Evolutionary conservation across 2,113 vertebrate genomes (phyloP).

Genomic region (Apteryx owenii): DNA sequence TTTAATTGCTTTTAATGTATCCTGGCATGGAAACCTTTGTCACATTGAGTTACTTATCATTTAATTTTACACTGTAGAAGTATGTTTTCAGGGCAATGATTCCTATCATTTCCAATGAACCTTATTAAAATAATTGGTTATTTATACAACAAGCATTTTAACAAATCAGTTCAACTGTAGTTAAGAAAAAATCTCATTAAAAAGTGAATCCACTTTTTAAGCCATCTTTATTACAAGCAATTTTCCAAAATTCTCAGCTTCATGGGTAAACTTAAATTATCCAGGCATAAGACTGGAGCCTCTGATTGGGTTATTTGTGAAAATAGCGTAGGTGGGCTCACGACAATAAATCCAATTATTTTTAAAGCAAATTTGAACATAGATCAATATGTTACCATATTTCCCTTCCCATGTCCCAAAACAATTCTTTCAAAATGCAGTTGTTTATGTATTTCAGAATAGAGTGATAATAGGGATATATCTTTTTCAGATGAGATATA

Average conservation of each 20-base stretch:
- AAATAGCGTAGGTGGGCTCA: fast-evolving
- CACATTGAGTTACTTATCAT: conserved; percentile 42
- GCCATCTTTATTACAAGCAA: neutral
- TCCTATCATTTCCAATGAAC: conserved; percentile 73
- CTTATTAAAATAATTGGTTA: conserved; percentile 84
- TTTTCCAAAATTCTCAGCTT: neutral
- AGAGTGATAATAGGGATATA: fast-evolving
- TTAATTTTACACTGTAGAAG: conserved; percentile 67
- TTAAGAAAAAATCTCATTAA: conserved; percentile 32
- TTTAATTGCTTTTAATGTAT: conserved; percentile 60
- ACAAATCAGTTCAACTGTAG: conserved; percentile 73
- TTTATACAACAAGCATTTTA: conserved; percentile 72
- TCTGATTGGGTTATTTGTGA: neutral
- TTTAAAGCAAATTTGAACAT: neutral
- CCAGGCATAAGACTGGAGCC: neutral
- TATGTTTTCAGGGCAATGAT: conserved; percentile 70
- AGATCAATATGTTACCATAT: neutral
- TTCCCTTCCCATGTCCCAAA: neutral
- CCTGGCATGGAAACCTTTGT: conserved; percentile 20
- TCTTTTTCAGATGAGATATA: neutral
- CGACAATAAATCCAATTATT: neutral
- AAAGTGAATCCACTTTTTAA: conserved; percentile 20
- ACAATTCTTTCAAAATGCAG: neutral
- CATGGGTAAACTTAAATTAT: neutral
- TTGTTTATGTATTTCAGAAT: neutral